Conservation (phyloP, 2,797 vertebrate genomes). For the Ctenopoma multispine region DNA sequence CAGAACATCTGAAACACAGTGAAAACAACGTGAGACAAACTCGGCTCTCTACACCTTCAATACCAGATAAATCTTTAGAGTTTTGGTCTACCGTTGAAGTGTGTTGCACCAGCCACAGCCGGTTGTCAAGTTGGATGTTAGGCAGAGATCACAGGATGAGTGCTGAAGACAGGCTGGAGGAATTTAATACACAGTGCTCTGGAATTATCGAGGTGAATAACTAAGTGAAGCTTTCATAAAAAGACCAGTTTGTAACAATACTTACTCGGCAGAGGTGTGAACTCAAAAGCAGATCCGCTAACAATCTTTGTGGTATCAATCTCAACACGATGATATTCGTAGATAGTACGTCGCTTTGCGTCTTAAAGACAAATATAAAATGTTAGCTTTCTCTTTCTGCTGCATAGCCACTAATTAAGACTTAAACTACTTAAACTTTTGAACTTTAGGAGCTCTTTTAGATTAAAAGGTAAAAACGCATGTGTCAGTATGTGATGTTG, state of each 20-base stretch:
- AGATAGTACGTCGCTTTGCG: conserved; percentile 87
- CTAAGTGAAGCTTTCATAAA: background rate
- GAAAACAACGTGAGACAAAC: conserved; percentile 35
- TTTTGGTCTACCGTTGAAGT: conserved; percentile 88
- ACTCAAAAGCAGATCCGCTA: conserved; percentile 89
- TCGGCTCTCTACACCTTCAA: background rate
- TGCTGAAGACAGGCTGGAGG: conserved; percentile 92
- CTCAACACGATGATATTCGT: conserved; percentile 95
- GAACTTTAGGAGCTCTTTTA: too few relatives aligned
- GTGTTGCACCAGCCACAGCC: conserved; percentile 96
- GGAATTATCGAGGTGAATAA: background rate
- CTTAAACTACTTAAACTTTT: too few relatives aligned
- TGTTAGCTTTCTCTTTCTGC: background rate
- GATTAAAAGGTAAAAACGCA: too few relatives aligned
- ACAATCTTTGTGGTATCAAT: conserved; percentile 88
- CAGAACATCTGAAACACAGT: conserved; percentile 89
- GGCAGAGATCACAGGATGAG: conserved; percentile 88
- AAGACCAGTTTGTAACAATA: conserved; percentile 23
- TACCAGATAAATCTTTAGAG: background rate
- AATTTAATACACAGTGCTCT: conserved; percentile 6
- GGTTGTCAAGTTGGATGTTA: conserved; percentile 86
- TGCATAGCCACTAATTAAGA: too few relatives aligned
- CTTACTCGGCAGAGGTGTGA: conserved; percentile 94
- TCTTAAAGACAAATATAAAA: conserved; percentile 75
- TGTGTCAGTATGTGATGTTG: too few relatives aligned